Conservation (phyloP, 2,888 invertebrate species). For the Idaea biselata region DNA sequence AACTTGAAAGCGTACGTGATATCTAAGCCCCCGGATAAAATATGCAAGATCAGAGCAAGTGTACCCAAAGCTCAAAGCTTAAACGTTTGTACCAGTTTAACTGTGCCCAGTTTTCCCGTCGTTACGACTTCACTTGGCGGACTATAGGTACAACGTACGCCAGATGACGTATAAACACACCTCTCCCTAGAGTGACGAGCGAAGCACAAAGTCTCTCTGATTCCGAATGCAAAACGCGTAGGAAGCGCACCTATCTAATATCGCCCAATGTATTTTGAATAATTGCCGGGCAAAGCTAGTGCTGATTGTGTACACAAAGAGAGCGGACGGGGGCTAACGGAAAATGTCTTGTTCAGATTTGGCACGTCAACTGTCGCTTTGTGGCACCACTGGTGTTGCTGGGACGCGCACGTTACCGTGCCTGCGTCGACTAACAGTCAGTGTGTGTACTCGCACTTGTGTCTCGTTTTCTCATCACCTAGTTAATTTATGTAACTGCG, state of each 20-base stretch:
- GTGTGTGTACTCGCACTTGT: not conserved
- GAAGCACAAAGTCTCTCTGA: conserved; percentile 68
- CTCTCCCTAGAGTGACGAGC: conserved; percentile 51
- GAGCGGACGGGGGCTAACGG: conserved; percentile 50
- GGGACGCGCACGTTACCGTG: not conserved
- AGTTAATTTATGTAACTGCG: not conserved
- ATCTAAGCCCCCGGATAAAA: not conserved
- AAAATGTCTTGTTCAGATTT: conserved; percentile 69
- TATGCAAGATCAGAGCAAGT: not conserved
- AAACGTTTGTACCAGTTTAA: not conserved
- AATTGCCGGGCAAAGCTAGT: conserved; percentile 66
- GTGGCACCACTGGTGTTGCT: conserved; percentile 18
- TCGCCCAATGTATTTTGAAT: conserved; percentile 78
- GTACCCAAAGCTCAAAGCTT: not conserved
- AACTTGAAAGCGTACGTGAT: not conserved
- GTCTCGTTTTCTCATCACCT: not conserved
- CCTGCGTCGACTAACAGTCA: conserved; percentile 14
- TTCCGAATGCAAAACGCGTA: conserved; percentile 79
- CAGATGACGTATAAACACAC: conserved; percentile 61
- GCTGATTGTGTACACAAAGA: conserved; percentile 70
- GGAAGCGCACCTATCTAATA: conserved; percentile 76
- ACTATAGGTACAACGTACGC: not conserved
- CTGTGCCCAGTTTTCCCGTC: not conserved
- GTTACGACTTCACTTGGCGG: not conserved
- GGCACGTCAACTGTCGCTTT: conserved; percentile 29